phyloP scores from a whole-genome alignment of 2,888 invertebrate species.

The Caenorhabditis virilis region DNA sequence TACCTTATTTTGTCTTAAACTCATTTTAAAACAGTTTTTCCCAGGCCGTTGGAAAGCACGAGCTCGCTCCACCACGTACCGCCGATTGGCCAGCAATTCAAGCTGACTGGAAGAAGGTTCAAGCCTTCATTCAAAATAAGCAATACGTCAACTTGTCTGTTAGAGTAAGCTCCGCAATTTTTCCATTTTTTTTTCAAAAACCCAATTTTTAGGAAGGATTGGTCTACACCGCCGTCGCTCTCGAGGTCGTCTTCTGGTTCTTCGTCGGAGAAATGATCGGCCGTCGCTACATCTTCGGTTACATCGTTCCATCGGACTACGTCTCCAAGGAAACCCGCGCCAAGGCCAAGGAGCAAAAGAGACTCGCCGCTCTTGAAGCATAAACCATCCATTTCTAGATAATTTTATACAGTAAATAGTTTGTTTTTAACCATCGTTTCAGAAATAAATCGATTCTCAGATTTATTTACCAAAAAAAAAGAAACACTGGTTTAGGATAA shows the following conservation, averaged over 20 bases:
- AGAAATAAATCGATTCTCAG: slow-evolving; percentile 1
- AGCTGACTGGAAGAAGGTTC: slow-evolving; percentile 53
- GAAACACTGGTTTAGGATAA: not conserved
- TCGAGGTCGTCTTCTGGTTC: slow-evolving; percentile 92
- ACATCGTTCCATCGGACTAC: slow-evolving; percentile 67
- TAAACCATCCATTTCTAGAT: slow-evolving; percentile 7
- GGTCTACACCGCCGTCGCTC: slow-evolving; percentile 85
- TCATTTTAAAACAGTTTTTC: slow-evolving; percentile 71
- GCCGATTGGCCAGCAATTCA: slow-evolving; percentile 78
- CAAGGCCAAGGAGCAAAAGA: slow-evolving; percentile 33
- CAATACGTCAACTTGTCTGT: slow-evolving; percentile 60
- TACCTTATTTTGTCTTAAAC: not conserved
- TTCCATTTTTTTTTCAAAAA: not conserved
- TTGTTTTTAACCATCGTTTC: slow-evolving; percentile 1
- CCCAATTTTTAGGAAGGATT: slow-evolving; percentile 77
- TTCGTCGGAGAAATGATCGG: slow-evolving; percentile 96
- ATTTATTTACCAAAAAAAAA: not conserved
- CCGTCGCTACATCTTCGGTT: slow-evolving; percentile 85
- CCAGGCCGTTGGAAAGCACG: slow-evolving; percentile 87
- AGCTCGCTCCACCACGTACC: slow-evolving; percentile 86
- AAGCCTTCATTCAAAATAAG: slow-evolving; percentile 54
- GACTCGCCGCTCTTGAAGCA: slow-evolving; percentile 36
- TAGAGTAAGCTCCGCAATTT: slow-evolving; percentile 39
- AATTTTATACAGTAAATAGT: slow-evolving; percentile 1
- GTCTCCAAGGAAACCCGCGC: slow-evolving; percentile 55